These are phyloP conservation scores for Epinephelus coioides DNA, from an alignment of 2,797 vertebrate genomes.

Conservation along the genomic window DNA sequence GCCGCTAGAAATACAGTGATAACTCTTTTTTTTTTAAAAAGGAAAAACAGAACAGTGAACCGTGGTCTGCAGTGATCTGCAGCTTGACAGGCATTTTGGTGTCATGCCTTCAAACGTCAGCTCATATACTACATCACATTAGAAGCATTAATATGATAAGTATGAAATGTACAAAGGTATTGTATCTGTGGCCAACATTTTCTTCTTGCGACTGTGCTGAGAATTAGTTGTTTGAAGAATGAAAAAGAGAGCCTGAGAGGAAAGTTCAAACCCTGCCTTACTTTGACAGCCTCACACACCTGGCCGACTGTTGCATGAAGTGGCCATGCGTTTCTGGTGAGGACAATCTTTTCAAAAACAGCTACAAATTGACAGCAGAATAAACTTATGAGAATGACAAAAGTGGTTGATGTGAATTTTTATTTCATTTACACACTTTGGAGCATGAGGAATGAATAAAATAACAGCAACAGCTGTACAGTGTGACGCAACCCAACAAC, in stretches of 20 bases:
- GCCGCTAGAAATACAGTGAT: too few species aligned
- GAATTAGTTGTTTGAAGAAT: neutral
- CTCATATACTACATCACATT: too few species aligned
- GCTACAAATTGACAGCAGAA: neutral
- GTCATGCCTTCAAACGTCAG: too few species aligned
- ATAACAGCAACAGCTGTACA: slow-evolving; percentile 17
- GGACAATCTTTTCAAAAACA: neutral
- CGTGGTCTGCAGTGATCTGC: too few species aligned
- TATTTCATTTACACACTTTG: neutral
- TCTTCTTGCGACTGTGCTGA: too few species aligned
- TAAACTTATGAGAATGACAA: neutral
- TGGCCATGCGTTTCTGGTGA: neutral
- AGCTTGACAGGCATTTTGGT: too few species aligned
- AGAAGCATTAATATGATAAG: too few species aligned
- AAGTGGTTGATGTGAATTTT: neutral
- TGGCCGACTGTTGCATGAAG: neutral
- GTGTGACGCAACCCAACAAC: slow-evolving; percentile 38
- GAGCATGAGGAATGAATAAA: neutral
- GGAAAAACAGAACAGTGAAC: too few species aligned
- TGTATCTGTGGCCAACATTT: too few species aligned
- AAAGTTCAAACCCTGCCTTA: neutral
- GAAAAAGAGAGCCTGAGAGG: neutral
- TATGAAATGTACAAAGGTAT: too few species aligned
- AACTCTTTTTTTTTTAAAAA: too few species aligned
- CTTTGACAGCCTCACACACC: neutral